Evolutionary conservation across 2,797 vertebrate species (phyloP).

Genomic region (Crotalus adamanteus): DNA sequence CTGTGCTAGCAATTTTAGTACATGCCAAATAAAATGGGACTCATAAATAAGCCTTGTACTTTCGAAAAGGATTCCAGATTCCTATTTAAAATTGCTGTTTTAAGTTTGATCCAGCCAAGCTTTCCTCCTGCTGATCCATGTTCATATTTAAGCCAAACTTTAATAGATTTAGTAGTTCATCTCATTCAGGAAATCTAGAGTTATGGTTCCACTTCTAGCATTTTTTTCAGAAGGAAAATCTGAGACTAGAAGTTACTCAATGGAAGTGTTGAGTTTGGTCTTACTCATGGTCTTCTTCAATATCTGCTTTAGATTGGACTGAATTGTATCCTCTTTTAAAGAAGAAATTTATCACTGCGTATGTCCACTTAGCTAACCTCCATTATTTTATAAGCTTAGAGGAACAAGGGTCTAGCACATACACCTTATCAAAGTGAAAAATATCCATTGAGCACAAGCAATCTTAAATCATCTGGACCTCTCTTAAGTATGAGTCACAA

Average conservation of each 20-base stretch:
- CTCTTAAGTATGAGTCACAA: not conserved
- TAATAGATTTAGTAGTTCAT: not conserved
- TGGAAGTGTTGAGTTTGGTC: not conserved
- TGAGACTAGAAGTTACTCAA: not conserved
- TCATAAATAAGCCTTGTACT: not conserved
- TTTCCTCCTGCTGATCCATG: not conserved
- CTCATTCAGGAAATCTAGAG: not conserved
- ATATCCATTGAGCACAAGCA: not conserved
- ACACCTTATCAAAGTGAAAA: not conserved
- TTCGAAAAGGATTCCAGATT: not conserved
- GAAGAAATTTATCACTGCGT: not conserved
- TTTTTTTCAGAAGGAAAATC: not conserved
- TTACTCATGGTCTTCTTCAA: not conserved
- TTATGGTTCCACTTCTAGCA: not conserved
- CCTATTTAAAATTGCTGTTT: not conserved
- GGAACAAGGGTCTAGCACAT: not conserved
- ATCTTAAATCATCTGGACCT: not conserved
- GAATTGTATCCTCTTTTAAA: not conserved
- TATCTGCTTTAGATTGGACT: not conserved
- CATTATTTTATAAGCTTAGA: not conserved
- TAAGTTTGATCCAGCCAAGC: not conserved
- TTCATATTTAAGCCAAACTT: not conserved
- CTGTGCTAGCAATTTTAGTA: not conserved
- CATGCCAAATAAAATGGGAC: not conserved
- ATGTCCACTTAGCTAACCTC: not conserved